Evolutionary conservation across 2,113 vertebrate species (phyloP).

Genomic region (Asarcornis scutulata): DNA sequence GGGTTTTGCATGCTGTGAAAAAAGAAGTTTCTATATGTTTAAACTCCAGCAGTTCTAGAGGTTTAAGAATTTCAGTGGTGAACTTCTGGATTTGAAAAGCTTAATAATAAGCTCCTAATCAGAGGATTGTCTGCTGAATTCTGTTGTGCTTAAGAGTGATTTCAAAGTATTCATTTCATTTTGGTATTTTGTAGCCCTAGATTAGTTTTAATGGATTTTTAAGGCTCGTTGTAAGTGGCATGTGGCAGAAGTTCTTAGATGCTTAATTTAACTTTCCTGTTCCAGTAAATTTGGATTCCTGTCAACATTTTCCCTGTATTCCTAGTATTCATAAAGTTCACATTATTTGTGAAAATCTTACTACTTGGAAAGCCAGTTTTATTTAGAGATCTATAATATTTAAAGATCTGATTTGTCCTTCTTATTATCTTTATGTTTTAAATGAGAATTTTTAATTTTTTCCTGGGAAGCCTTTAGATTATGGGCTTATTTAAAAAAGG

Average conservation of each 20-base stretch:
- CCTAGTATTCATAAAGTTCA: background rate
- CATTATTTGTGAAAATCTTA: background rate
- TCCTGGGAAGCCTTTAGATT: background rate
- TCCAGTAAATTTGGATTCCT: background rate
- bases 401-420: background rate
- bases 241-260: background rate
- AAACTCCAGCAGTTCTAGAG: background rate
- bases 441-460: background rate
- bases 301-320: background rate
- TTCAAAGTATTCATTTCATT: background rate
- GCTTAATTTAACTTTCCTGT: background rate
- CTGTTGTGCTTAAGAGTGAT: background rate
- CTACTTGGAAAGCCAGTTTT: background rate
- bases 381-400: background rate
- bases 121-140: background rate
- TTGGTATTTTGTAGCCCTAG: background rate
- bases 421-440: background rate
- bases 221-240: background rate
- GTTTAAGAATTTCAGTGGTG: background rate
- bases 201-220: background rate
- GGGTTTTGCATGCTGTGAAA: background rate
- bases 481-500: background rate
- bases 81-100: background rate
- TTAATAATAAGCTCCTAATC: background rate
- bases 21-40: background rate